Conservation (phyloP, 2,113 vertebrate species). For the Anoura caudifer region DNA sequence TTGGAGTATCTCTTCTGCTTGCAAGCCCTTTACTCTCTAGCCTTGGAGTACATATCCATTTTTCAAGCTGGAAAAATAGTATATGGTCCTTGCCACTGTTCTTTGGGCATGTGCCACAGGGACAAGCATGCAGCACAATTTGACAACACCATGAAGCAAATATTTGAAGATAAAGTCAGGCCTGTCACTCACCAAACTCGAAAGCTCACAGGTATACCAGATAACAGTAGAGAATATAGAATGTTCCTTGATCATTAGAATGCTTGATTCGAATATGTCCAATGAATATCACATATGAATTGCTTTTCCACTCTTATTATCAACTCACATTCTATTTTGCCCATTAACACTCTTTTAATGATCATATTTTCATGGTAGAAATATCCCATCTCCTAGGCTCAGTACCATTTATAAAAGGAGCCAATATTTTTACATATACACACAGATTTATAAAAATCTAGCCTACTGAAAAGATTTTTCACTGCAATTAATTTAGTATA, state of each 20-base stretch:
- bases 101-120: neutral
- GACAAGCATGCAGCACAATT: neutral
- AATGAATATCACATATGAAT: neutral
- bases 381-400: neutral
- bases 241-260: neutral
- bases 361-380: neutral
- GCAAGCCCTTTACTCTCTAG: neutral
- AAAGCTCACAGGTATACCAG: neutral
- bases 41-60: neutral
- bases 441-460: conserved; percentile 25
- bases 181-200: neutral
- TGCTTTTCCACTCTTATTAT: conserved; percentile 15
- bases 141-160: neutral
- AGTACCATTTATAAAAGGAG: neutral
- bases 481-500: neutral
- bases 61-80: neutral
- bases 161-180: neutral
- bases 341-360: neutral
- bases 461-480: conserved; percentile 41
- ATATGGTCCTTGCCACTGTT: neutral
- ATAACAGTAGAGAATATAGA: neutral
- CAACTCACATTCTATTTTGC: neutral
- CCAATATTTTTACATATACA: neutral
- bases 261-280: neutral
- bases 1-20: neutral